Base-by-base conservation (phyloP, 92 coral and sea anemone genomes). In the Plumapathes pennacea region DNA sequence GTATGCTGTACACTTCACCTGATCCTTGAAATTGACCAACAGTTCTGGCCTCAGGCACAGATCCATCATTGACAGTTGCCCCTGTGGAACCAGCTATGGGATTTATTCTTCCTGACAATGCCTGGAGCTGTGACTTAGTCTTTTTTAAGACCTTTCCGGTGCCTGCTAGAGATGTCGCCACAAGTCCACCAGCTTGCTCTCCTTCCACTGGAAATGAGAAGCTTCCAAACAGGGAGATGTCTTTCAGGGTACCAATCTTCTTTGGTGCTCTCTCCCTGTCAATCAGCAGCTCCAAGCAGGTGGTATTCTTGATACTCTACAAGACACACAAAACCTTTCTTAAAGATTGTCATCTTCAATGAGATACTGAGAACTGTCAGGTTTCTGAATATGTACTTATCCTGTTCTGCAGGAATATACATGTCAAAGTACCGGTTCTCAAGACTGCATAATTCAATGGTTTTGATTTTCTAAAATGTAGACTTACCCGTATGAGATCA, bases 161-260 rank as follows among this genome's bases (percentile, higher is more conserved):
- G 3, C 71, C 77, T 4, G 69, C 70, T 25, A 77, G 17, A 0
- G 84, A 67, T 2, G 46, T 49, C 0, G 63, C 64, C 3, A 68
- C 15, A 0, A 77, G 25, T n/a, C 77, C 77, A 14, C 66, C 58
- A 12, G 62, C 52, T 41, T 38, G 51, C 1, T 38, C 48, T 1
- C 84, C 77, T 2, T 32, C 39, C 0, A 40, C 6, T 20, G 72
- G 77, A 38, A 68, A 77, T 12, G 5, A 2, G 28, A 19, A 75
- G 32, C 40, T 72, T 0, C 71, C 72, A 51, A 23, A 72, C 27
- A 72, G 15, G 44, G 80, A 50, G 29, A 72, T 72, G 20, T 72
- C 72, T 23, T 62, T 62, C 18, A 75, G 39, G 5, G 62, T 68
- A 1, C 71, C 84, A 33, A 67, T 33, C 27, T 77, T 51, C 43